phyloP scores from a whole-genome alignment of 23 tunicate species.

The Oikopleura dioica region DNA sequence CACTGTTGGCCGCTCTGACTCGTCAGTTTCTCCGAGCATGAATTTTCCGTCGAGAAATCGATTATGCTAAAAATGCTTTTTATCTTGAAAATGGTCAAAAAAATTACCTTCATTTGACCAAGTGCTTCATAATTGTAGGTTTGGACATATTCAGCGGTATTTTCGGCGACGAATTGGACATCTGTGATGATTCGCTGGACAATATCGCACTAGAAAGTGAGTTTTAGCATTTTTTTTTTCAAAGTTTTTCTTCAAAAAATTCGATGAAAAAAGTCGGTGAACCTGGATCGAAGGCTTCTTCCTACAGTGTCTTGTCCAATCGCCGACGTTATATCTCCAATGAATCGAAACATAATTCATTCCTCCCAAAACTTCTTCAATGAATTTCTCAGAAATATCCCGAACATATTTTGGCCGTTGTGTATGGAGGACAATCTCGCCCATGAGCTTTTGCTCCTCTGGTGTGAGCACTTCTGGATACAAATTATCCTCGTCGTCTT shows the following conservation, averaged over 20 bases:
- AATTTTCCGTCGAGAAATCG: neutral
- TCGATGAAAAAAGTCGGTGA: neutral
- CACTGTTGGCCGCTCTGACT: neutral
- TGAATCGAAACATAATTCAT: neutral
- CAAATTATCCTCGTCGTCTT: neutral
- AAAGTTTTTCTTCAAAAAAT: neutral
- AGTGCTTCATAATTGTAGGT: neutral
- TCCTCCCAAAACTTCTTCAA: neutral
- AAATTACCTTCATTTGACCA: neutral
- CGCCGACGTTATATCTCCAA: constrained; percentile 6
- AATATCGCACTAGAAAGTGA: constrained; percentile 9
- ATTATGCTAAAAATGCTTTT: too few species aligned
- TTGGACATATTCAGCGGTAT: neutral
- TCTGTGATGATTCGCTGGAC: constrained; percentile 5
- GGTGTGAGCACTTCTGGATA: constrained; percentile 1
- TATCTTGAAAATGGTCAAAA: too few species aligned
- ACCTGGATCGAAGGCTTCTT: neutral
- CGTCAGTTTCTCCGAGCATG: neutral
- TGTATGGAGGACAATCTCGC: neutral
- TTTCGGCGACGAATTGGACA: neutral
- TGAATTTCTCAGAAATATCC: neutral
- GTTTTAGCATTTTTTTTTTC: too few species aligned
- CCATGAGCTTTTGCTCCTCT: neutral
- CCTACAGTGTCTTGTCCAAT: constrained; percentile 11
- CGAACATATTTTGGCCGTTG: neutral